Conservation (phyloP, 1,140 invertebrate species). For the Penaeus chinensis region DNA sequence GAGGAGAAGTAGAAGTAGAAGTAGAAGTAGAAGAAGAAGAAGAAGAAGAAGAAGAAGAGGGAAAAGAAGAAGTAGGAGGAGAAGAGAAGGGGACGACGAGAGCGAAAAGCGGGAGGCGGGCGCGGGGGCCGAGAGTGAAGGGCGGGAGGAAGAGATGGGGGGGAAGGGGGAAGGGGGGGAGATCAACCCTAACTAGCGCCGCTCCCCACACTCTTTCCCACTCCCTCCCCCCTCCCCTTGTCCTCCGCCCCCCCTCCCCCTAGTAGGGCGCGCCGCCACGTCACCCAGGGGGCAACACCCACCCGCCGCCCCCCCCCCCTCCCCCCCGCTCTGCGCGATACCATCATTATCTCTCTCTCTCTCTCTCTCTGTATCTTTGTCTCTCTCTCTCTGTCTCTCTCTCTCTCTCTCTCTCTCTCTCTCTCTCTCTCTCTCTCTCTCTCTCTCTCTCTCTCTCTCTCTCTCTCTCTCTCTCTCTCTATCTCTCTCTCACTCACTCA, state of each 20-base stretch:
- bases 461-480: neutral
- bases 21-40: no score
- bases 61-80: no score
- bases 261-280: conserved; percentile 42
- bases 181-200: conserved; percentile 23
- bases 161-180: neutral
- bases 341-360: neutral
- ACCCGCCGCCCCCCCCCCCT: conserved; percentile 36
- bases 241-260: neutral
- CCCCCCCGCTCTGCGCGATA: neutral
- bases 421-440: neutral
- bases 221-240: neutral
- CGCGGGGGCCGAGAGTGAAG: neutral
- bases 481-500: neutral
- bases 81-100: no score
- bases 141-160: neutral
- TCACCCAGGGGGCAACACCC: conserved; percentile 36
- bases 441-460: neutral
- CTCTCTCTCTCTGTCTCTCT: neutral
- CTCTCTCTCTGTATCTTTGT: neutral
- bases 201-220: conserved; percentile 2
- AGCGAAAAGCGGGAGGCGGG: neutral
- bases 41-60: no score
- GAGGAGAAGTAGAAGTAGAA: neutral
- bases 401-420: neutral